Evolutionary conservation across 2,113 vertebrate genomes (phyloP).

Genomic region (Regulus satrapa): DNA sequence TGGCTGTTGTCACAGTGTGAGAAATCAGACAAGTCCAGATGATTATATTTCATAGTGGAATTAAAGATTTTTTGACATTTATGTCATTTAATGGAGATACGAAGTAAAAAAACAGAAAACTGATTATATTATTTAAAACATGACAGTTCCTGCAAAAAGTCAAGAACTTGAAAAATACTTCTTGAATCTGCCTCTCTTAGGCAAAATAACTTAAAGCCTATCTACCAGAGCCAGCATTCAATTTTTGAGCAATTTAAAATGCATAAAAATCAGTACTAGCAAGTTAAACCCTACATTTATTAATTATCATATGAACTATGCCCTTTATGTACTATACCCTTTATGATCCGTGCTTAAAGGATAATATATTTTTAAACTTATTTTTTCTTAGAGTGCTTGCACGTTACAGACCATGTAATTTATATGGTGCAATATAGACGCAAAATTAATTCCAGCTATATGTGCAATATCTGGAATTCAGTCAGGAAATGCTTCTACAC

Average conservation of each 20-base stretch:
- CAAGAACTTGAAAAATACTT: background rate
- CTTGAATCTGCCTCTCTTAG: background rate
- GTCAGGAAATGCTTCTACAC: background rate
- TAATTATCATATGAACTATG: background rate
- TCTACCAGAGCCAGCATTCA: background rate
- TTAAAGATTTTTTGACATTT: background rate
- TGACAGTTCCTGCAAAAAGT: background rate
- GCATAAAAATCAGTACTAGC: background rate
- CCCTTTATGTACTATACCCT: background rate
- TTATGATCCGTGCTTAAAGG: background rate
- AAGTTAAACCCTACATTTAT: background rate
- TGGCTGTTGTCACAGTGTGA: fast-evolving
- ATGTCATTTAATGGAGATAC: background rate
- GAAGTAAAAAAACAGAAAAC: background rate
- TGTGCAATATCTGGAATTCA: background rate
- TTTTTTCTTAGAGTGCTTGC: background rate
- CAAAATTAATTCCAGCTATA: background rate
- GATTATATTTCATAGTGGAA: background rate
- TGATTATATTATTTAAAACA: background rate
- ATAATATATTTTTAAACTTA: background rate
- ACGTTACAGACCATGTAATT: background rate
- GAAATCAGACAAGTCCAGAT: background rate
- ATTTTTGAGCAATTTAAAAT: background rate
- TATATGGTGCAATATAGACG: background rate
- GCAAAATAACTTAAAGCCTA: background rate